Evolutionary conservation across 37 sponge, comb jelly and placozoan species (phyloP).

Genomic region (Tethya wilhelma): DNA sequence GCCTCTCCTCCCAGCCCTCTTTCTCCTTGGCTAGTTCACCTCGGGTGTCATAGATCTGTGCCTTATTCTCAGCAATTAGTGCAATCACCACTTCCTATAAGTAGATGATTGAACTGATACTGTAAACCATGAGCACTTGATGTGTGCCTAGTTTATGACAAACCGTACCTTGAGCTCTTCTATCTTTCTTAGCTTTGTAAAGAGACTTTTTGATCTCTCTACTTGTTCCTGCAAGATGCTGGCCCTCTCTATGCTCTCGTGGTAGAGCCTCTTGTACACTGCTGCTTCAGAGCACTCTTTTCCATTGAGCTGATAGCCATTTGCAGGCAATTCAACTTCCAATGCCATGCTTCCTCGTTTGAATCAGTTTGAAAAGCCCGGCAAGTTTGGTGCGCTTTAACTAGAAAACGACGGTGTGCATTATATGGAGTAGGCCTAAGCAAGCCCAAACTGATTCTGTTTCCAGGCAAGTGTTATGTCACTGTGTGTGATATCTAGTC

Average conservation of each 20-base stretch:
- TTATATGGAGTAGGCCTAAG: not conserved
- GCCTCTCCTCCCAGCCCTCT: not conserved
- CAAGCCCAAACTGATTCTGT: too few relatives aligned
- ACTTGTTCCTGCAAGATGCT: slow-evolving; percentile 21
- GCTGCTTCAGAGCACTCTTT: not conserved
- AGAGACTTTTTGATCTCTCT: not conserved
- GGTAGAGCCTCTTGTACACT: slow-evolving; percentile 46
- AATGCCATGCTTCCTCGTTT: too few relatives aligned
- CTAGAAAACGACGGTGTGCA: slow-evolving; percentile 8
- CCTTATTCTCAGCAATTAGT: not conserved
- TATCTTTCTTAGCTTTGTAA: slow-evolving; percentile 12
- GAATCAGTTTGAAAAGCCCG: not conserved
- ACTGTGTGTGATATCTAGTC: not conserved
- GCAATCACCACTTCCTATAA: not conserved
- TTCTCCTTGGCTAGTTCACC: not conserved
- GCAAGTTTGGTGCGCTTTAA: slow-evolving; percentile 10
- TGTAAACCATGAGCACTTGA: not conserved
- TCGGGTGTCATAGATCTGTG: too few relatives aligned
- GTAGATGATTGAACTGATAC: not conserved
- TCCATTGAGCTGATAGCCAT: not conserved
- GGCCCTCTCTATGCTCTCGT: slow-evolving; percentile 13
- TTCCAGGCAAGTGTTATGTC: not conserved
- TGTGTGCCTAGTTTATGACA: not conserved
- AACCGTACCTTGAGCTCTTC: slow-evolving; percentile 32
- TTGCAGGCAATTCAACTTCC: too few relatives aligned